phyloP scores from a whole-genome alignment of 2,113 vertebrate species.

The Poeciliopsis turrubarensis region DNA sequence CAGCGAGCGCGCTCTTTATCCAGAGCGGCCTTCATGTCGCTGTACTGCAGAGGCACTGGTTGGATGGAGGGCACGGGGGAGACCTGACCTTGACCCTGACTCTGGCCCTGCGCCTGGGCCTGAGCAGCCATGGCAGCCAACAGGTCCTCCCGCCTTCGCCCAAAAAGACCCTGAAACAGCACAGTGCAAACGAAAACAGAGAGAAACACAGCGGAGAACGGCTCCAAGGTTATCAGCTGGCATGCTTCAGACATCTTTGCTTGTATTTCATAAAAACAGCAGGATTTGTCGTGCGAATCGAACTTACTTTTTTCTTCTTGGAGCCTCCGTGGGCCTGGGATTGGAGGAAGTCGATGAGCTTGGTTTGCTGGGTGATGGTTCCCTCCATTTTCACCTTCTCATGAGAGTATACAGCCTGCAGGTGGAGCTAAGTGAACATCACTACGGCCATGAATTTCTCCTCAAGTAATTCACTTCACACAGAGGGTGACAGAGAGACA shows the following conservation, averaged over 20 bases:
- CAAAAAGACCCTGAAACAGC: constrained; percentile 92
- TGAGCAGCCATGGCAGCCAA: constrained; percentile 85
- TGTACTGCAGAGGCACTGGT: constrained; percentile 94
- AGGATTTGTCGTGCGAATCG: not conserved
- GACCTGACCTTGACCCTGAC: constrained; percentile 76
- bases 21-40: constrained; percentile 94
- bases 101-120: constrained; percentile 81
- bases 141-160: constrained; percentile 95
- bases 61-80: constrained; percentile 78
- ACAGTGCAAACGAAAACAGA: not conserved
- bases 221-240: no score
- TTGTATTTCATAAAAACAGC: not conserved
- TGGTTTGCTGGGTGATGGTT: constrained; percentile 98
- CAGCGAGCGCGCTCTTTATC: constrained; percentile 95
- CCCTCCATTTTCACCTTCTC: constrained; percentile 99
- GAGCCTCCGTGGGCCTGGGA: constrained; percentile 95
- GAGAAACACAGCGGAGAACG: not conserved
- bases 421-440: constrained; percentile 79
- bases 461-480: constrained; percentile 63
- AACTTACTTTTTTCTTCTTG: constrained; percentile 97
- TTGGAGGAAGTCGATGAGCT: constrained; percentile 99
- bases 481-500: constrained; percentile 49
- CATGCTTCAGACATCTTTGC: not conserved
- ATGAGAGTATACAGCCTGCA: constrained; percentile 96
- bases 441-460: constrained; percentile 77